These are phyloP conservation scores for Dendrophyllia cribrosa DNA, from an alignment of 64 coral and sea anemone species.

Conservation along the genomic window DNA sequence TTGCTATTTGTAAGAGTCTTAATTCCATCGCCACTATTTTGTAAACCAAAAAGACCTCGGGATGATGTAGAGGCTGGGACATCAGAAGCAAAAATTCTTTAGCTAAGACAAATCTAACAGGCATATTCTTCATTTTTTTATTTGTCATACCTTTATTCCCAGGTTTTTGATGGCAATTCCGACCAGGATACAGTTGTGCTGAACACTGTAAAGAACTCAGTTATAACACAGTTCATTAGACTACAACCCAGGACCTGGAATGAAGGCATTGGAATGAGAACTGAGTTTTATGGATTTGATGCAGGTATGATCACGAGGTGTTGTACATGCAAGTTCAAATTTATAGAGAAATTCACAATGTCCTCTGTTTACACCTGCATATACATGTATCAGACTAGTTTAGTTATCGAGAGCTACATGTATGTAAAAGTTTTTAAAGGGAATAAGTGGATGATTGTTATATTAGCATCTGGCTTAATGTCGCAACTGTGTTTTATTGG, in stretches of 20 bases:
- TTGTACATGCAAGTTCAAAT: background rate
- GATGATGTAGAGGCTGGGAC: too few relatives aligned
- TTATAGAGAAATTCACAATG: background rate
- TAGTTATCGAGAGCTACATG: too few relatives aligned
- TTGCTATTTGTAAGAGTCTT: too few relatives aligned
- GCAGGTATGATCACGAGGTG: constrained; percentile 48
- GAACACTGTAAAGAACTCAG: constrained; percentile 47
- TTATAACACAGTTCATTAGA: constrained; percentile 81
- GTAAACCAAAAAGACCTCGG: too few relatives aligned
- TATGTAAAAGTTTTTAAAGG: too few relatives aligned
- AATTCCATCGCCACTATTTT: too few relatives aligned
- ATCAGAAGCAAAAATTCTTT: too few relatives aligned
- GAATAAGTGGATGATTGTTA: too few relatives aligned
- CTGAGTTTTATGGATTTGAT: constrained; percentile 84
- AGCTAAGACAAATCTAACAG: background rate
- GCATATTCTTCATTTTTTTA: background rate
- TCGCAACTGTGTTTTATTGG: too few relatives aligned
- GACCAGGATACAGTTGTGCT: constrained; percentile 77
- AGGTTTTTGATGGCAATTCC: constrained; percentile 90
- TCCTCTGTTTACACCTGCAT: too few relatives aligned
- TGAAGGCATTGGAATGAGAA: constrained; percentile 83
- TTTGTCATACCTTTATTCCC: background rate
- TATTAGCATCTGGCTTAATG: too few relatives aligned
- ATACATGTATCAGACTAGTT: too few relatives aligned
- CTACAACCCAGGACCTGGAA: constrained; percentile 89